Evolutionary conservation across 2,888 invertebrate species (phyloP).

Genomic region (Blera fallax): DNA sequence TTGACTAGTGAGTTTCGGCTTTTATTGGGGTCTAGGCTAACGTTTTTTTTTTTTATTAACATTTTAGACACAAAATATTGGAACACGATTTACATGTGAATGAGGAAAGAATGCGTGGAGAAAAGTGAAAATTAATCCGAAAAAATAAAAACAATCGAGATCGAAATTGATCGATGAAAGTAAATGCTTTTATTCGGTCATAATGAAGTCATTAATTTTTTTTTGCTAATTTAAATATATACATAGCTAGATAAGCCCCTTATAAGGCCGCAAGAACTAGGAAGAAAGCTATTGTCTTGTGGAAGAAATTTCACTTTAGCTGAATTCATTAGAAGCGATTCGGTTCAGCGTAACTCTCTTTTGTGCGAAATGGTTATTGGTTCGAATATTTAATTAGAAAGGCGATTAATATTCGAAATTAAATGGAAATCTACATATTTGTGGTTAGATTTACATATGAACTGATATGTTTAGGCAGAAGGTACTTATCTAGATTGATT

Average conservation of each 20-base stretch:
- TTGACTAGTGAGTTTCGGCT: background rate
- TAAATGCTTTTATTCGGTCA: background rate
- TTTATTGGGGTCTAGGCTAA: background rate
- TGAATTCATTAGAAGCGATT: background rate
- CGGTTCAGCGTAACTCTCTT: background rate
- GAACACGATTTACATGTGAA: background rate
- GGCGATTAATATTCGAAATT: background rate
- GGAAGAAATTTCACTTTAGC: background rate
- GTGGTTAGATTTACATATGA: too few relatives aligned
- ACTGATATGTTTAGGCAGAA: too few relatives aligned
- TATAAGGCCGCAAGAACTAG: background rate
- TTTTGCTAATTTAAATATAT: background rate
- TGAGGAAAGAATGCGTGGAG: background rate
- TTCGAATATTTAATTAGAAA: background rate
- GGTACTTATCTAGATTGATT: too few relatives aligned
- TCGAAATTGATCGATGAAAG: background rate
- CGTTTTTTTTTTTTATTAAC: background rate
- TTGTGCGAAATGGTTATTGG: conserved; percentile 2
- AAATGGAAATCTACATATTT: too few relatives aligned
- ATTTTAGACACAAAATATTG: background rate
- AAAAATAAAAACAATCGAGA: background rate
- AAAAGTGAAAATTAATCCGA: background rate
- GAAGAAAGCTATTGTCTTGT: background rate
- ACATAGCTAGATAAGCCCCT: background rate
- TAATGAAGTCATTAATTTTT: background rate